Evolutionary conservation across 1,140 invertebrate species (phyloP).

Genomic region (Triops cancriformis): DNA sequence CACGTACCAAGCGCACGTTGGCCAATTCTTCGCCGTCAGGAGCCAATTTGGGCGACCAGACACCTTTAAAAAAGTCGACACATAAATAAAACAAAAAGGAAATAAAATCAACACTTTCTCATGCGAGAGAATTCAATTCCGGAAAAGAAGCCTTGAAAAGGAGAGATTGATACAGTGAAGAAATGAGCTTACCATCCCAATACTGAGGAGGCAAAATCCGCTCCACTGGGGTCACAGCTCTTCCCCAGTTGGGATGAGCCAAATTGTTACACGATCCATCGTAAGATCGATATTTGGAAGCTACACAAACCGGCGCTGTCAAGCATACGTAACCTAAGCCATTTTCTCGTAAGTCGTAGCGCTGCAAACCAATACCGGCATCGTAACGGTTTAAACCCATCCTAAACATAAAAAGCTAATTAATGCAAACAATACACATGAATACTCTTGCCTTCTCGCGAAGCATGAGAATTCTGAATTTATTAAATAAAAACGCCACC

Average conservation of each 20-base stretch:
- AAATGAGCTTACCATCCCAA: conserved; percentile 56
- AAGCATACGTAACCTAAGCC: conserved; percentile 20
- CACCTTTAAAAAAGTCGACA: conserved; percentile 18
- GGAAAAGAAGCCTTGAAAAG: neutral
- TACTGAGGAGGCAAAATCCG: conserved; percentile 72
- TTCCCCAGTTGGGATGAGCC: conserved; percentile 58
- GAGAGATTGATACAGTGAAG: neutral
- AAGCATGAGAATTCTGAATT: too few relatives aligned
- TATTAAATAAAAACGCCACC: neutral
- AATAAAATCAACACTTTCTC: too few relatives aligned
- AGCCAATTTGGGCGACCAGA: conserved; percentile 23
- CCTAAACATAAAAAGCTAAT: neutral
- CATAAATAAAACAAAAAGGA: neutral
- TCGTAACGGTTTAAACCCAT: conserved; percentile 16
- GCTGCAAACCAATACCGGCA: conserved; percentile 26
- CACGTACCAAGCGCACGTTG: conserved; percentile 24
- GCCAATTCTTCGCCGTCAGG: conserved; percentile 22
- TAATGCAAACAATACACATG: too few relatives aligned
- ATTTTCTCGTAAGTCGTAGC: conserved; percentile 22
- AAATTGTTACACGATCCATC: conserved; percentile 84
- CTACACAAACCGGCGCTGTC: conserved; percentile 17
- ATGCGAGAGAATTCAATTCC: too few relatives aligned
- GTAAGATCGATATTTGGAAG: conserved; percentile 54
- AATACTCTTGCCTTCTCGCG: too few relatives aligned
- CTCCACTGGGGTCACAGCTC: conserved; percentile 64